A percentile compares a stretch with the other conserved stretches of the same genome.
These are phyloP conservation scores for Dusona sp. DNA, from an alignment of 2,888 invertebrate species.

Conservation along the genomic window DNA sequence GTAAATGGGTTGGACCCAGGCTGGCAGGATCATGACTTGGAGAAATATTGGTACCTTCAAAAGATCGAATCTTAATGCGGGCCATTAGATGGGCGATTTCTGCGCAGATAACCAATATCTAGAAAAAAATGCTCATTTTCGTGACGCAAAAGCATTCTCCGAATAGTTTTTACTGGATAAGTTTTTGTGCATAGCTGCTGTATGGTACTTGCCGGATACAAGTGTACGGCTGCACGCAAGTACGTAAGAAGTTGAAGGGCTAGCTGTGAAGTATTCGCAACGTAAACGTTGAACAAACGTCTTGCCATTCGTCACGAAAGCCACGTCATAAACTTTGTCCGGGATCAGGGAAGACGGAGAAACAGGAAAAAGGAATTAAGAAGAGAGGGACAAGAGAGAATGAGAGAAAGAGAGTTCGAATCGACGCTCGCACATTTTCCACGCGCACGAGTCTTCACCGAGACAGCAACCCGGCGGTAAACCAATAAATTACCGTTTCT, in stretches of 20 bases:
- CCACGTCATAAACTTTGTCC: slow-evolving; percentile 63
- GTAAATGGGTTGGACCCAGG: not conserved
- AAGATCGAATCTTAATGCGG: not conserved
- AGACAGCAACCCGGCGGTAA: slow-evolving; percentile 63
- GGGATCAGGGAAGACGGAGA: slow-evolving; percentile 48
- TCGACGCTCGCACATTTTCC: slow-evolving; percentile 66
- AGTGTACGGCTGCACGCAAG: slow-evolving; percentile 33
- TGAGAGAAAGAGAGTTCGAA: slow-evolving; percentile 43
- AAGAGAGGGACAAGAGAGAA: slow-evolving; percentile 5
- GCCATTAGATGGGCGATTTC: not conserved
- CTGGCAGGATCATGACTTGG: not conserved
- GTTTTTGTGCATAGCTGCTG: not conserved
- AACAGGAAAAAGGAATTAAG: slow-evolving; percentile 49
- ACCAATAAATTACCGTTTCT: slow-evolving; percentile 66
- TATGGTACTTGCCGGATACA: slow-evolving; percentile 10
- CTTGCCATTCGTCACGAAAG: slow-evolving; percentile 66
- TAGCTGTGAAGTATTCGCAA: slow-evolving; percentile 28
- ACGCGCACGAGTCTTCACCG: slow-evolving; percentile 62
- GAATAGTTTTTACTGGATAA: slow-evolving; percentile 9
- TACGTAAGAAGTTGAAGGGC: slow-evolving; percentile 50
- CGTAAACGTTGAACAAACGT: slow-evolving; percentile 55
- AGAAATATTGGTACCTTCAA: not conserved
- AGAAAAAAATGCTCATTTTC: slow-evolving; percentile 26
- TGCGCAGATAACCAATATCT: not conserved
- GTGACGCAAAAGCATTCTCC: not conserved